Evolutionary conservation across 2,113 vertebrate species (phyloP), one percentile per base, ranked within the genome.

Genomic region (Megaceryle maxima): DNA sequence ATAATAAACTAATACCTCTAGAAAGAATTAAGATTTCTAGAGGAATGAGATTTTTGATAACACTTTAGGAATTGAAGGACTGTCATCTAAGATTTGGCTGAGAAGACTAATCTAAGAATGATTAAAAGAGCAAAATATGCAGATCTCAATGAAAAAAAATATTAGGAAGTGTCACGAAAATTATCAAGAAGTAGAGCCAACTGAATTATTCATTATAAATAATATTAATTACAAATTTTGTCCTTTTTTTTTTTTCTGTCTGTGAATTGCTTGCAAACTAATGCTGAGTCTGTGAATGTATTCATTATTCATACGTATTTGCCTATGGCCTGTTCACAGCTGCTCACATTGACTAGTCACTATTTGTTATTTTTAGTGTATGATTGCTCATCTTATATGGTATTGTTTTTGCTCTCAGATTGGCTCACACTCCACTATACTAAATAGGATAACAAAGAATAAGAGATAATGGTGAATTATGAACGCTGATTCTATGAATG

Each of bases 241-340:
- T 41, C 15, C 12, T 15, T 86, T 94, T 90, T 41, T 37, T 37
- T 41, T 74, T 89, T 72, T 46, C 37, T 50, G 3, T 80, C 37
- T 80, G 16, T 86, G 39, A 87, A 85, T 96, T 96, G 63, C 95
- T 96, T 96, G 94, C 74, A 97, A 96, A 96, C 86, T 92, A 72
- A 75, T 73, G 33, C 33, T 1, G 14, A 82, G 17, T 67, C 33
- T 82, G 24, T 88, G 57, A 90, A 73, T 87, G 10, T 62, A 70
- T 83, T 95, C 4, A 1, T 57, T 83, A 81, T 92, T 95, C 70
- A 59, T 81, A 39, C 0, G 0, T 60, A 87, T 92, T 96, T 91
- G 63, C 80, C 53, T 87, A 20, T 89, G 88, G 76, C 50, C 64
- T 73, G 37, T 94, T 96, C 84, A 77, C 88, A 96, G 96, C 83